Evolutionary conservation across 2,113 vertebrate species (phyloP).

Genomic region (Illadopsis cleaveri): DNA sequence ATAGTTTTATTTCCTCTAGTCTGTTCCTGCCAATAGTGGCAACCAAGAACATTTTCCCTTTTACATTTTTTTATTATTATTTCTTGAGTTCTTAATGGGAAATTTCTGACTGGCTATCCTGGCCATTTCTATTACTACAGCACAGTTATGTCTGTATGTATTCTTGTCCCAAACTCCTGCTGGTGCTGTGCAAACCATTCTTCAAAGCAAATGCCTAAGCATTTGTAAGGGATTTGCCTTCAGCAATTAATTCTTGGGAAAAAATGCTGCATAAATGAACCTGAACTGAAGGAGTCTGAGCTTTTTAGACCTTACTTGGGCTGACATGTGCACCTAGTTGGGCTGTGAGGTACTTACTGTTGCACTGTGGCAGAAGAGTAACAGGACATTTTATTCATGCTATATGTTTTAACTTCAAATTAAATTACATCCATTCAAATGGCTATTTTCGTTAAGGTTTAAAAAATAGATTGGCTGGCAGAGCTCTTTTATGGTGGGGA

Average conservation of each 20-base stretch:
- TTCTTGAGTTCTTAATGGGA: not conserved
- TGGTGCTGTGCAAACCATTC: not conserved
- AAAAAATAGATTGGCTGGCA: not conserved
- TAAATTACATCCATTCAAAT: not conserved
- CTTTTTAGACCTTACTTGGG: not conserved
- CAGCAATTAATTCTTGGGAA: not conserved
- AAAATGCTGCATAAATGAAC: not conserved
- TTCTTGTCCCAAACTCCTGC: not conserved
- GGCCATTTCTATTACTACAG: not conserved
- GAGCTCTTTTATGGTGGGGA: not conserved
- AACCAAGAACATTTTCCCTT: not conserved
- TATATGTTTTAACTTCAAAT: not conserved
- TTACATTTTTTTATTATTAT: not conserved
- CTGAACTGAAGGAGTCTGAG: not conserved
- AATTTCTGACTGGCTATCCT: not conserved
- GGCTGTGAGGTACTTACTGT: not conserved
- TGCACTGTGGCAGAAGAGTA: not conserved
- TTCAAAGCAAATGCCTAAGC: not conserved
- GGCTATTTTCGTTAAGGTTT: not conserved
- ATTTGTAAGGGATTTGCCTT: not conserved
- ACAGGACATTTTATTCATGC: not conserved
- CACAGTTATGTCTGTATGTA: not conserved
- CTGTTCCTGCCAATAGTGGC: not conserved
- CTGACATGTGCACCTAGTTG: not conserved
- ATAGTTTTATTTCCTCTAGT: not conserved